A percentile compares a stretch with the other conserved stretches of the same genome.
Evolutionary conservation across 2,888 invertebrate genomes (phyloP).

Genomic region (Psylliodes chrysocephalus): DNA sequence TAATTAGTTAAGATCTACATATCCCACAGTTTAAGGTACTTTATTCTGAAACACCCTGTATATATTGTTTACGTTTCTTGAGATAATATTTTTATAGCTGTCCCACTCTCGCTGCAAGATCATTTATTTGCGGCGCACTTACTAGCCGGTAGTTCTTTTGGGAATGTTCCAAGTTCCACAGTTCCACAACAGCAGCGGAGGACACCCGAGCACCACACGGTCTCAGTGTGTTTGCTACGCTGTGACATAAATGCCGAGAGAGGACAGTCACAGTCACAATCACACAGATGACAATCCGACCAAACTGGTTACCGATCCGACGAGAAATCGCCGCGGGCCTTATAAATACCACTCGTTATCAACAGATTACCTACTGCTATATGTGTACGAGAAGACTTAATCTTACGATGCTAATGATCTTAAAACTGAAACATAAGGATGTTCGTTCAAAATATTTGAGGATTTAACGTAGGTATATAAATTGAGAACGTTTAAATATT

Average conservation of each 20-base stretch:
- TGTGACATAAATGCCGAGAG: constrained; percentile 71
- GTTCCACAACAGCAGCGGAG: no score
- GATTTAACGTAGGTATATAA: no score
- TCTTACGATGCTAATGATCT: background rate
- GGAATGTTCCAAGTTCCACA: constrained; percentile 1
- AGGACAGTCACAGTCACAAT: constrained; percentile 40
- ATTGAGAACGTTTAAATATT: no score
- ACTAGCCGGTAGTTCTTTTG: background rate
- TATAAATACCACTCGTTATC: constrained; percentile 53
- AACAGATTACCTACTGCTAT: constrained; percentile 28
- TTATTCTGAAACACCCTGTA: no score
- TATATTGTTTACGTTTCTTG: no score
- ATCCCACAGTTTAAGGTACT: no score
- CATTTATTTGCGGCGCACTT: no score
- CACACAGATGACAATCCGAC: constrained; percentile 68
- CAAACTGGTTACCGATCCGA: constrained; percentile 69
- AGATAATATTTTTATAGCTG: no score
- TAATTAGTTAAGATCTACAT: no score
- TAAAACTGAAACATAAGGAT: background rate
- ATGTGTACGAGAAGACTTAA: constrained; percentile 5
- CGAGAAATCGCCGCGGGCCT: constrained; percentile 50
- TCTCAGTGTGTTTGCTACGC: constrained; percentile 57
- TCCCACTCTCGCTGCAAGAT: no score
- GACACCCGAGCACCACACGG: constrained; percentile 8
- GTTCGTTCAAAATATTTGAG: no score